A percentile compares a stretch with the other conserved stretches of the same genome.
These are phyloP conservation scores for Siderastrea radians DNA, from an alignment of 92 coral and sea anemone genomes.

Conservation along the genomic window DNA sequence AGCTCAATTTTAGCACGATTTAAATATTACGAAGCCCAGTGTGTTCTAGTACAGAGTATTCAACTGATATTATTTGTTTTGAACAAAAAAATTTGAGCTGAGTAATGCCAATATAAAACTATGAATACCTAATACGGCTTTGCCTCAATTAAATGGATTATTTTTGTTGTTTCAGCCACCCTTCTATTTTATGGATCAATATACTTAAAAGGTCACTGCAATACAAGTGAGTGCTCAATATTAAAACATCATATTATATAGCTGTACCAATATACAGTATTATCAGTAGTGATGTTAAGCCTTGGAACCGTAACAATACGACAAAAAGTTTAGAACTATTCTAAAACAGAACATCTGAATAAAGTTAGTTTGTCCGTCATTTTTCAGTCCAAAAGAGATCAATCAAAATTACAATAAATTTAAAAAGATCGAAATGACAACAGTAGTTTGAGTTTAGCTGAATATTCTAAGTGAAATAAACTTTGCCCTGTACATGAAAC, in stretches of 20 bases:
- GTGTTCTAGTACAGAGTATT: not conserved
- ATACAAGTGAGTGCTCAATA: not conserved
- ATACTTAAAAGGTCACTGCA: constrained; percentile 2
- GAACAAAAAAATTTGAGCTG: constrained; percentile 8
- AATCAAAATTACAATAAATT: too few species aligned
- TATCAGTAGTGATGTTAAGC: not conserved
- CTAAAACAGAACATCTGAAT: not conserved
- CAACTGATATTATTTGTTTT: constrained; percentile 6
- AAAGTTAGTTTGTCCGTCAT: not conserved
- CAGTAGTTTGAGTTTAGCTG: too few species aligned
- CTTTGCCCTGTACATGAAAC: too few species aligned
- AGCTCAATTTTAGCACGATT: not conserved
- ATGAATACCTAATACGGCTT: constrained; percentile 4
- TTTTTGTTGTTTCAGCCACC: not conserved
- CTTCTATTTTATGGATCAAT: constrained; percentile 5
- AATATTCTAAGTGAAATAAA: too few species aligned
- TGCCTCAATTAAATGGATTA: constrained; percentile 4
- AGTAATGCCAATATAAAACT: constrained; percentile 1
- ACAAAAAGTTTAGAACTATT: not conserved
- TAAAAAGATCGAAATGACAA: too few species aligned
- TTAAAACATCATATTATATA: not conserved
- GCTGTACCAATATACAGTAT: not conserved
- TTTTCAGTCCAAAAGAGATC: too few species aligned
- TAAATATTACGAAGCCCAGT: not conserved
- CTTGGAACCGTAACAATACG: not conserved